Base-by-base conservation (phyloP, 2,888 invertebrate genomes). In the Patella caerulea region DNA sequence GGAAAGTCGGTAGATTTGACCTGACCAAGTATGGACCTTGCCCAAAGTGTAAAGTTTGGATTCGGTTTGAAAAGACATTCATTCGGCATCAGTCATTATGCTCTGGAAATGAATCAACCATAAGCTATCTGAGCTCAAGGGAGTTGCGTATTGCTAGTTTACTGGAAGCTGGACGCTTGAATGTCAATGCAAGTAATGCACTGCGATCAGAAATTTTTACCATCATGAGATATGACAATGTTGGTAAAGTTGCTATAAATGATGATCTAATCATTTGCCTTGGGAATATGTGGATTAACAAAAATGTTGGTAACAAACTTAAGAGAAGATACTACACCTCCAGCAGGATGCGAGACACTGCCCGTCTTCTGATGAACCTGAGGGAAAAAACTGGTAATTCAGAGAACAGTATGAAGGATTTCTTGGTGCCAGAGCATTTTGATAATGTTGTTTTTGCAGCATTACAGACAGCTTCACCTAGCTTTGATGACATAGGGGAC, bases 301-400 rank as follows among this genome's bases (percentile, higher is more conserved):
- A 72, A 34, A 72, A 72, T 29, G 45, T 72, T 45, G 72, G 72
- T 53, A 72, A 72, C 53, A 24, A n/a, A 34, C 45, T 72, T 19
- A 72, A 45, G 34, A 72, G 72, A 45, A 72, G 24, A 17, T 14
- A 72, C n/a, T 72, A 45, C 45, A 12, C 72, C 7, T 19, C n/a
- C n/a, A 19, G 17, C 9, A 59, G 59, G 19, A 59, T 59, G 59
- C 17, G 59, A 19, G 4, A 19, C 17, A 5, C 59, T 19, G 59
- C 59, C 4, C 14, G 59, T 4, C 59, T 59, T 59, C 9, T 59
- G 7, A 59, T 59, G 59, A 7, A 19, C 17, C 11, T 59, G 59
- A 59, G 59, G 19, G 19, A 59, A n/a, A 11, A 59, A 19, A 59
- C 59, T 15, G n/a, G 59, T 17, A 19, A 19, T 59, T n/a, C 59